A percentile compares a stretch with the other conserved stretches of the same genome.
Conservation (phyloP, 2,888 invertebrate species). For the Bhutanitis thaidina region DNA sequence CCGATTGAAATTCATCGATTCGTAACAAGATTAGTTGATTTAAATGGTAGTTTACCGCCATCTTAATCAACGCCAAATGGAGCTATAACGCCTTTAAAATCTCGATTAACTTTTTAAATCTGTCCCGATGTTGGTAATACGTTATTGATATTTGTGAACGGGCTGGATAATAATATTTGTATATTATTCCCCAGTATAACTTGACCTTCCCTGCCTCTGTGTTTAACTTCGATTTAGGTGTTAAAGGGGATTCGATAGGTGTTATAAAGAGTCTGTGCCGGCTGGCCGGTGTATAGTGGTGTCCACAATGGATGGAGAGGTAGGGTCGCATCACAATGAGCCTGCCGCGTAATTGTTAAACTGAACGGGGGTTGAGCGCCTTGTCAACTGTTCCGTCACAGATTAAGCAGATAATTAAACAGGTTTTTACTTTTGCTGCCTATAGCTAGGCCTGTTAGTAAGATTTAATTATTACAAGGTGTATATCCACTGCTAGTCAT, state of each 20-base stretch:
- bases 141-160: constrained; percentile 79
- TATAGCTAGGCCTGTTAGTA: background rate
- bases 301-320: constrained; percentile 72
- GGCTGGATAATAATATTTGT: constrained; percentile 78
- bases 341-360: constrained; percentile 76
- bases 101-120: constrained; percentile 75
- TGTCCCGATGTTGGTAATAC: constrained; percentile 70
- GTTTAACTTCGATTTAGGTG: constrained; percentile 5
- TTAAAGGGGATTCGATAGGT: constrained; percentile 32
- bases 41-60: constrained; percentile 2
- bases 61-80: constrained; percentile 42
- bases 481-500: no score
- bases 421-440: constrained; percentile 20
- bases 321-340: constrained; percentile 72
- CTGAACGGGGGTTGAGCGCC: constrained; percentile 73
- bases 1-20: constrained; percentile 18
- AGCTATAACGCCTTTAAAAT: constrained; percentile 47
- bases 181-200: constrained; percentile 48
- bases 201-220: constrained; percentile 41
- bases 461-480: no score
- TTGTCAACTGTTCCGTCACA: constrained; percentile 73
- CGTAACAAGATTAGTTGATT: constrained; percentile 18
- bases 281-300: constrained; percentile 52
- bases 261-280: constrained; percentile 34
- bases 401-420: constrained; percentile 44